Percentiles rank a stretch among this genome's conserved stretches.
phyloP scores from a whole-genome alignment of 1,140 invertebrate species.

The Dolichoris vasculosae region DNA sequence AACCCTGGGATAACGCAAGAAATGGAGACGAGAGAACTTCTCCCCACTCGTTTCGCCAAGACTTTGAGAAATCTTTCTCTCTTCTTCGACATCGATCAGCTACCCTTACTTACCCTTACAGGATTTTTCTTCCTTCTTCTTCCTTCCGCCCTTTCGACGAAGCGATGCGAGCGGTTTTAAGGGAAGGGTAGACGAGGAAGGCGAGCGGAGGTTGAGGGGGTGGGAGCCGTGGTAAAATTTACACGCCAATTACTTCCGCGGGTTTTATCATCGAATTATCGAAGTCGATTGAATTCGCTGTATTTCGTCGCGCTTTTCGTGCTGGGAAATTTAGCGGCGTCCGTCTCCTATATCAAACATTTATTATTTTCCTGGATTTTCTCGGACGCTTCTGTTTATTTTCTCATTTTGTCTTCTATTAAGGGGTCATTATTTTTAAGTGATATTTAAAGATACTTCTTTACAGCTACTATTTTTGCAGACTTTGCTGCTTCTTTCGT shows the following conservation, averaged over 20 bases:
- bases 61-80: constrained; percentile 49
- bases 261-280: constrained; percentile 52
- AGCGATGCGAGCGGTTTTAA: not conserved
- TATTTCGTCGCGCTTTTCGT: constrained; percentile 15
- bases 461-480: not conserved
- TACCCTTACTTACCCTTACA: not conserved
- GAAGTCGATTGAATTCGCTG: constrained; percentile 47
- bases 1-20: constrained; percentile 6
- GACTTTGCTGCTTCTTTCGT: not conserved
- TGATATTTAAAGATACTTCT: not conserved
- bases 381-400: not conserved
- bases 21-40: constrained; percentile 28
- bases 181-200: not conserved
- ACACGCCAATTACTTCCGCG: constrained; percentile 47
- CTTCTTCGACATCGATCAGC: constrained; percentile 43
- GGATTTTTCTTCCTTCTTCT: constrained; percentile 18
- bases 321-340: not conserved
- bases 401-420: not conserved
- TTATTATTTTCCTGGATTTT: constrained; percentile 33
- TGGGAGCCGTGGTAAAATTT: constrained; percentile 26
- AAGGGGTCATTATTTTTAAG: not conserved
- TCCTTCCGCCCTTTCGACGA: not conserved
- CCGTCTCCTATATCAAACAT: constrained; percentile 12
- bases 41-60: not conserved
- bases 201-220: not conserved